Conservation (phyloP, 2,797 vertebrate genomes). For the Microcaecilia unicolor region DNA sequence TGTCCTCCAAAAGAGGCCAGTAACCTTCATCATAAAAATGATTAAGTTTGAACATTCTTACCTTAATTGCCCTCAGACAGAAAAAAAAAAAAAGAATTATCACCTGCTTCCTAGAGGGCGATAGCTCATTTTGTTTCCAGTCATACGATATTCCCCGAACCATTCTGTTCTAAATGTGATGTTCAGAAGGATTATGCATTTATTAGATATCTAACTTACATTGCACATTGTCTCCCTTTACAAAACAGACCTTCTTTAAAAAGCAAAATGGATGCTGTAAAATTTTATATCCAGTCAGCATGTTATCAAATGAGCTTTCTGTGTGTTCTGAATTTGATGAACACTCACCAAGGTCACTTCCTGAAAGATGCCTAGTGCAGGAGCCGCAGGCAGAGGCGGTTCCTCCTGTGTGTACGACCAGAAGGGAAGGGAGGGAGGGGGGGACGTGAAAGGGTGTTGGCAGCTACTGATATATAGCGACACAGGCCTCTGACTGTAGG, state of each 20-base stretch:
- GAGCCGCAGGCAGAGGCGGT: slow-evolving; percentile 51
- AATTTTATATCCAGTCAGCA: slow-evolving; percentile 59
- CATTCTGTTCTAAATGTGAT: no score
- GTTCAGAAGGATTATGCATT: no score
- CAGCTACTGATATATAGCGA: slow-evolving; percentile 28
- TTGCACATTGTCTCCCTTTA: slow-evolving; percentile 23
- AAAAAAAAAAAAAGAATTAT: no score
- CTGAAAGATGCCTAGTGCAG: slow-evolving; percentile 55
- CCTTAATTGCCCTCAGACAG: no score
- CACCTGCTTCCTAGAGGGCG: no score
- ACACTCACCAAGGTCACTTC: slow-evolving; percentile 66
- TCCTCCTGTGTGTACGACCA: neutral
- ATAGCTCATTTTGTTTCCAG: no score
- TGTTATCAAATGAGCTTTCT: slow-evolving; percentile 53
- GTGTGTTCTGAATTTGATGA: slow-evolving; percentile 62
- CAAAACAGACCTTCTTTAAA: slow-evolving; percentile 42
- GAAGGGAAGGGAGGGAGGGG: slow-evolving; percentile 9
- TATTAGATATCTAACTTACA: no score
- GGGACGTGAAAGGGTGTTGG: slow-evolving; percentile 37
- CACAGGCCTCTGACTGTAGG: slow-evolving; percentile 15
- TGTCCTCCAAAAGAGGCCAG: no score
- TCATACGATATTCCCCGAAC: no score
- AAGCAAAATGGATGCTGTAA: slow-evolving; percentile 53
- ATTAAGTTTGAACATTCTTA: no score
- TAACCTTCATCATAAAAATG: no score